Base-by-base conservation (phyloP, 2,113 vertebrate species). In the Myxocyprinus asiaticus region DNA sequence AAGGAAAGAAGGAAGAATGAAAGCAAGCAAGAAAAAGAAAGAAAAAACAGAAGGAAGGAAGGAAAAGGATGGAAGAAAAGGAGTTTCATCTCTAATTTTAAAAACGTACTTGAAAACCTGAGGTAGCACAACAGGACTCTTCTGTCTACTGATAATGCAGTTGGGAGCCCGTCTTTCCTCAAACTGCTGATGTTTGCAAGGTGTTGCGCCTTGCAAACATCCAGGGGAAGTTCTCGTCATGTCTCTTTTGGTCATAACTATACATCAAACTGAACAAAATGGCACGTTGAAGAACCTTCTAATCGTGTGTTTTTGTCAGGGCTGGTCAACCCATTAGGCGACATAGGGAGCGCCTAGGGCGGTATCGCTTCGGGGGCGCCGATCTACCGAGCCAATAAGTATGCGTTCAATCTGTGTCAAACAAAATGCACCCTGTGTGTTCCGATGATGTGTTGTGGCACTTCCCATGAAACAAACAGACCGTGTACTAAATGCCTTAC, bases 181-280 rank as follows among this genome's bases (percentile, higher is more conserved):
- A 67, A 55, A 63, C 48, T 42, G 68, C 82, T 65, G 79, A 85
- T n/a, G n/a, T n/a, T n/a, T n/a, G n/a, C n/a, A n/a, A n/a, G n/a
- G n/a, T n/a, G n/a, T 15, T 2, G 12, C 45, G n/a, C 44, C n/a
- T 17, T 45, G 9, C 64, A 12, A 43, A 17, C 51, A 61, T 73
- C 62, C 67, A 17, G 47, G 17, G 44, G n/a, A n/a, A n/a, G n/a
- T n/a, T 5, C 14, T 56, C n/a, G 14, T 4, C 11, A 0, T 9
- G 15, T 5, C 44, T 61, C 58, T 6, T 12, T 7, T 2, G 43
- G 11, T 48, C 15, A 74, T 74, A 14, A 62, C 44, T n/a, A n/a
- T 11, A 62, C 43, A 62, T 48, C 71, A 74, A 62, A 74, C 71
- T 33, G 45, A 58, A 48, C 71, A 50, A 50, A 74, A 48, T 12